phyloP scores from a whole-genome alignment of 2,113 vertebrate genomes.

The Choloepus hoffmanni region DNA sequence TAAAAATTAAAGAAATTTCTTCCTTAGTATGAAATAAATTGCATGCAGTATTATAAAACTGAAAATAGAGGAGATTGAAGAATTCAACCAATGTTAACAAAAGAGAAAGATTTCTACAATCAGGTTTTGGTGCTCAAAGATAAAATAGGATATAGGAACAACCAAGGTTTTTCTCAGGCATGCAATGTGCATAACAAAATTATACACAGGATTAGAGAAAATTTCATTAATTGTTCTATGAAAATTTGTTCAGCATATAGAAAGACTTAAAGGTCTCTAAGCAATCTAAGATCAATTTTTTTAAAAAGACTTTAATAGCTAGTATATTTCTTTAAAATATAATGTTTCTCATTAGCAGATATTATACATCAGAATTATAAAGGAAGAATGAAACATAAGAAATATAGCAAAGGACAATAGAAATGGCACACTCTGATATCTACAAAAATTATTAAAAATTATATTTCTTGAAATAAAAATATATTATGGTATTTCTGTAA shows the following conservation, averaged over 20 bases:
- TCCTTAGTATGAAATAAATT: background rate
- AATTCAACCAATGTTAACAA: background rate
- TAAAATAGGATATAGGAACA: background rate
- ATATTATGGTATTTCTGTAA: too few relatives aligned
- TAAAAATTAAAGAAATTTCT: too few relatives aligned
- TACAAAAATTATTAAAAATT: too few relatives aligned
- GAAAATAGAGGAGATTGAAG: background rate
- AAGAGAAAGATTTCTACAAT: background rate
- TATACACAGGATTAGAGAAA: background rate
- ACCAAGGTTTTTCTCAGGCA: background rate
- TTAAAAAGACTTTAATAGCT: background rate
- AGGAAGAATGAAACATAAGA: too few relatives aligned
- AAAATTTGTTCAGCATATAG: background rate
- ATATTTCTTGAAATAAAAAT: too few relatives aligned
- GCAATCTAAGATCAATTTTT: background rate
- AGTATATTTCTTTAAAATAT: background rate
- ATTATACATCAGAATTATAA: background rate
- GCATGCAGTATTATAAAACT: background rate
- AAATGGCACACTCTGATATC: too few relatives aligned
- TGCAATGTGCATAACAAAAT: background rate
- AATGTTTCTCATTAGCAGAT: background rate
- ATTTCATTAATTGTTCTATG: background rate
- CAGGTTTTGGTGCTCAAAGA: background rate
- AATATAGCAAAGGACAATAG: too few relatives aligned
- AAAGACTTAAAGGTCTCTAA: background rate